Evolutionary conservation across 2,797 vertebrate genomes (phyloP).

Genomic region (Poeciliopsis gracilis): DNA sequence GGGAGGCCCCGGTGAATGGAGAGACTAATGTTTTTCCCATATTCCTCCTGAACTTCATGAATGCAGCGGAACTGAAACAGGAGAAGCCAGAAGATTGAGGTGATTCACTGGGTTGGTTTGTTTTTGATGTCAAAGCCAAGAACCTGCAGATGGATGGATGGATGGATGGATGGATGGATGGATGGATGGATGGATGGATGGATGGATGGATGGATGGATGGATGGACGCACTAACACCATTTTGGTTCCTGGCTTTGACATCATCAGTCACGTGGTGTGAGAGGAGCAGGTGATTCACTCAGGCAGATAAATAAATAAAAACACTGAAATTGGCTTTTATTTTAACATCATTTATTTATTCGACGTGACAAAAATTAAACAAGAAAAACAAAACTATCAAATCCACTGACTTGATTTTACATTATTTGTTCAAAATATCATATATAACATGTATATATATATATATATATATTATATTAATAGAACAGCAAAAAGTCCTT

Average conservation of each 20-base stretch:
- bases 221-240: constrained; percentile 71
- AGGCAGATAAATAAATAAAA: neutral
- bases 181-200: too few species aligned
- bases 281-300: constrained; percentile 52
- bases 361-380: too few species aligned
- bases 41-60: constrained; percentile 58
- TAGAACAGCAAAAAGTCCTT: too few species aligned
- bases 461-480: too few species aligned
- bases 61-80: constrained; percentile 13
- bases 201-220: too few species aligned
- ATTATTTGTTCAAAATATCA: too few species aligned
- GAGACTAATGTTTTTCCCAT: constrained; percentile 69
- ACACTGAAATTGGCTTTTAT: neutral
- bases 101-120: constrained; percentile 25
- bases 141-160: too few species aligned
- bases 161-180: constrained; percentile 18
- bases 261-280: constrained; percentile 69
- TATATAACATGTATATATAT: too few species aligned
- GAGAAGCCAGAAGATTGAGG: neutral
- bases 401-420: too few species aligned
- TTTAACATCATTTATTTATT: neutral
- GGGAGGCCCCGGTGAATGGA: constrained; percentile 72
- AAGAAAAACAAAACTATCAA: too few species aligned
- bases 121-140: too few species aligned
- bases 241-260: constrained; percentile 74